These are phyloP conservation scores for Chrysocyon brachyurus DNA, from an alignment of 2,797 vertebrate species.

Conservation along the genomic window DNA sequence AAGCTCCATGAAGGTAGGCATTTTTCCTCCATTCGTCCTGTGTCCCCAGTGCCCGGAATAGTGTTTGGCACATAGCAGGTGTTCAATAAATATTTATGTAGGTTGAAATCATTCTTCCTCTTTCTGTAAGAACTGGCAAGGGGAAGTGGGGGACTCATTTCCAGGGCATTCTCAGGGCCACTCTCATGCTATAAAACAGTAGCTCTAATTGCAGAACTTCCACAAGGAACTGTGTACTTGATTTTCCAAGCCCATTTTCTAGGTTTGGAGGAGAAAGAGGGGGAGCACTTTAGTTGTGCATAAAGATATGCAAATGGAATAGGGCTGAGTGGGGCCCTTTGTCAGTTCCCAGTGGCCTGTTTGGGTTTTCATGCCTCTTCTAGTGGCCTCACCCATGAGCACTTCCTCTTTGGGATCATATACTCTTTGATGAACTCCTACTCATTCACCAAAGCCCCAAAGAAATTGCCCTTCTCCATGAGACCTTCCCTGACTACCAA, in stretches of 20 bases:
- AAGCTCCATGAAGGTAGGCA: background rate
- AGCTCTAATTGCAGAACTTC: background rate
- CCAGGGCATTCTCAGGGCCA: background rate
- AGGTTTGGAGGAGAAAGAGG: background rate
- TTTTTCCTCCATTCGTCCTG: background rate
- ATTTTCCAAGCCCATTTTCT: background rate
- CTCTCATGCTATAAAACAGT: background rate
- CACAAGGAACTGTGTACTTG: background rate
- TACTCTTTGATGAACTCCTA: background rate
- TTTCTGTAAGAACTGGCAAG: background rate
- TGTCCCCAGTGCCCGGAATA: background rate
- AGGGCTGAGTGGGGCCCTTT: background rate
- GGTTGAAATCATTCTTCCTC: no score
- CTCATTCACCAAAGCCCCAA: background rate
- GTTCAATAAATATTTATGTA: background rate
- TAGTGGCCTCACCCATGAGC: background rate
- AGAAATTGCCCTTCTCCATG: background rate
- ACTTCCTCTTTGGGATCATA: background rate
- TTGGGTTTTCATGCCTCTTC: background rate
- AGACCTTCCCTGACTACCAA: background rate
- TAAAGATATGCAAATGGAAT: background rate
- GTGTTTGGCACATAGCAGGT: background rate
- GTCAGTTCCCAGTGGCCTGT: background rate
- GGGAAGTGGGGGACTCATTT: fast-evolving
- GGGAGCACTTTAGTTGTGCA: background rate